Percentiles rank a stretch among this genome's conserved stretches.
Evolutionary conservation across 1,140 invertebrate genomes (phyloP).

Genomic region (Trachymyrmex cornetzi): DNA sequence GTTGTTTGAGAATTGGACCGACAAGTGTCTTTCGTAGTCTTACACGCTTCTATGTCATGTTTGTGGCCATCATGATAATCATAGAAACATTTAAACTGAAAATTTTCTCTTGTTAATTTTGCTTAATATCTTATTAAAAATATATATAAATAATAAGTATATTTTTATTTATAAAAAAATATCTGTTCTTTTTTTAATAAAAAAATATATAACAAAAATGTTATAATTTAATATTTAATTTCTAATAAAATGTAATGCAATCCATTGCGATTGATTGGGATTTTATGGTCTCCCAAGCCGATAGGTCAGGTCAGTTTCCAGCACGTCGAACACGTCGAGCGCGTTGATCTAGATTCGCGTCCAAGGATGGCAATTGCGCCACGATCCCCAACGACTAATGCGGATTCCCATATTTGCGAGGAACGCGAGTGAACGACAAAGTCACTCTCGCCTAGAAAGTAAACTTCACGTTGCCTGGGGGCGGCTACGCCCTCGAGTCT

Average conservation of each 20-base stretch:
- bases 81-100: neutral
- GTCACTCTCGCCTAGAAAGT: constrained; percentile 56
- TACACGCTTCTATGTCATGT: neutral
- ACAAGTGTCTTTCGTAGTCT: neutral
- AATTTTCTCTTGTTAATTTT: neutral
- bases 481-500: constrained; percentile 4
- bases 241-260: neutral
- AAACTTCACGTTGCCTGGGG: constrained; percentile 26
- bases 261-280: constrained; percentile 13
- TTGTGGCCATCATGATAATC: neutral
- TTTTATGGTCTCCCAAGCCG: constrained; percentile 19
- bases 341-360: constrained; percentile 68
- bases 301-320: constrained; percentile 39
- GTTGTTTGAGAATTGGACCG: constrained; percentile 2
- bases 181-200: neutral
- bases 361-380: constrained; percentile 81
- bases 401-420: constrained; percentile 80
- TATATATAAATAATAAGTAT: neutral
- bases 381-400: constrained; percentile 75
- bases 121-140: neutral
- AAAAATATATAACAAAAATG: neutral
- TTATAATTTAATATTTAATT: neutral
- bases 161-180: neutral
- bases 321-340: constrained; percentile 8
- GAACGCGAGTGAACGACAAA: constrained; percentile 38